Conservation (phyloP, 2,888 invertebrate genomes). For the Conistra vaccinii region DNA sequence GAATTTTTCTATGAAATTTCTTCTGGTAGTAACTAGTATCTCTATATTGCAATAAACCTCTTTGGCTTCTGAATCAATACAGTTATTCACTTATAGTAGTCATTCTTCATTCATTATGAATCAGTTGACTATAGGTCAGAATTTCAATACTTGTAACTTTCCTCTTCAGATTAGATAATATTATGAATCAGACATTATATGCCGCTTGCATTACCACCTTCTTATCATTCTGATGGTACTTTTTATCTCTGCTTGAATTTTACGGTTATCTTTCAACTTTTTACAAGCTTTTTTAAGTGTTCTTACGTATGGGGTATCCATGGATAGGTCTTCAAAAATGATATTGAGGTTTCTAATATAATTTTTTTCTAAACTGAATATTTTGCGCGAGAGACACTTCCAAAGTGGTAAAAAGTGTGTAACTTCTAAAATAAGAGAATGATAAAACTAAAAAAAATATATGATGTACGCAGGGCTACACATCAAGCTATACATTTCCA, state of each 20-base stretch:
- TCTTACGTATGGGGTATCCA: no score
- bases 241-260: not conserved
- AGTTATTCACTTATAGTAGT: not conserved
- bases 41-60: not conserved
- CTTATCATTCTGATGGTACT: not conserved
- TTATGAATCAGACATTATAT: constrained; percentile 6
- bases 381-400: no score
- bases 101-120: constrained; percentile 4
- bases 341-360: no score
- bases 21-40: not conserved
- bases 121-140: not conserved
- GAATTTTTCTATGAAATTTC: not conserved
- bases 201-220: not conserved
- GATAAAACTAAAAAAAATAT: no score
- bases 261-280: not conserved
- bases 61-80: not conserved
- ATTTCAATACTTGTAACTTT: constrained; percentile 2
- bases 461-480: no score
- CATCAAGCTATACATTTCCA: no score
- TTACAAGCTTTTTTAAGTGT: not conserved
- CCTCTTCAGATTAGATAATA: constrained; percentile 6
- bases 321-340: no score
- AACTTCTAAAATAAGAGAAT: no score
- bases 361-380: no score
- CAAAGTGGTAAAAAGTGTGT: no score